phyloP scores from a whole-genome alignment of 2,888 invertebrate species.

The Holacanthella duospinosa region DNA sequence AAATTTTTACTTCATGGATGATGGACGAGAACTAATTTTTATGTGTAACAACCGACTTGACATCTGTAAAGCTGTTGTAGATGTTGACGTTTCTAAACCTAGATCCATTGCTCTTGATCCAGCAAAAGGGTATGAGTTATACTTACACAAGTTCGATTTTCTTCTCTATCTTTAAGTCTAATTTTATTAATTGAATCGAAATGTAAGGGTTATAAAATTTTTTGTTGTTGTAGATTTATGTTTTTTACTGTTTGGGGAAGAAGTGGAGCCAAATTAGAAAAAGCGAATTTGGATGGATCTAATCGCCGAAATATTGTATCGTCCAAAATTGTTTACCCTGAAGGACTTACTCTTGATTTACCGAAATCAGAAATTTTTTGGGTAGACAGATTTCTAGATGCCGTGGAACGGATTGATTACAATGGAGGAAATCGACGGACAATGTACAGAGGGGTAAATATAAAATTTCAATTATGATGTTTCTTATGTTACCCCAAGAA shows the following conservation, averaged over 20 bases:
- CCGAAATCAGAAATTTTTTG: slow-evolving; percentile 62
- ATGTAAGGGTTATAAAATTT: slow-evolving; percentile 7
- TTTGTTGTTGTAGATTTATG: slow-evolving; percentile 48
- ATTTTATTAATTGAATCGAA: background rate
- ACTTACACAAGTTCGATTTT: background rate
- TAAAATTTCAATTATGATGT: background rate
- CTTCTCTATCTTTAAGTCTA: too few relatives aligned
- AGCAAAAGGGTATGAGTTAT: slow-evolving; percentile 51
- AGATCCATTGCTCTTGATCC: slow-evolving; percentile 70
- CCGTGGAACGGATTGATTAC: slow-evolving; percentile 66
- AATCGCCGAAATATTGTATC: slow-evolving; percentile 52
- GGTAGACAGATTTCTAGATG: slow-evolving; percentile 70
- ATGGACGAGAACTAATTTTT: slow-evolving; percentile 56
- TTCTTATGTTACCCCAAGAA: too few relatives aligned
- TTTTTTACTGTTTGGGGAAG: slow-evolving; percentile 69
- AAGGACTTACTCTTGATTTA: slow-evolving; percentile 60
- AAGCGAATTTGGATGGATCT: slow-evolving; percentile 56
- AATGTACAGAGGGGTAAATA: slow-evolving; percentile 48
- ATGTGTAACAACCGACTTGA: slow-evolving; percentile 53
- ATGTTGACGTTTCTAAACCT: slow-evolving; percentile 56
- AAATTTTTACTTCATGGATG: slow-evolving; percentile 76
- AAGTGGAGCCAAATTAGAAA: slow-evolving; percentile 52
- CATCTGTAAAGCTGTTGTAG: slow-evolving; percentile 59
- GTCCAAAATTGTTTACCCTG: slow-evolving; percentile 64
- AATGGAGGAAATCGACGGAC: slow-evolving; percentile 57